These are phyloP conservation scores for Marronus borbonicus DNA, from an alignment of 2,888 invertebrate species.

Conservation along the genomic window DNA sequence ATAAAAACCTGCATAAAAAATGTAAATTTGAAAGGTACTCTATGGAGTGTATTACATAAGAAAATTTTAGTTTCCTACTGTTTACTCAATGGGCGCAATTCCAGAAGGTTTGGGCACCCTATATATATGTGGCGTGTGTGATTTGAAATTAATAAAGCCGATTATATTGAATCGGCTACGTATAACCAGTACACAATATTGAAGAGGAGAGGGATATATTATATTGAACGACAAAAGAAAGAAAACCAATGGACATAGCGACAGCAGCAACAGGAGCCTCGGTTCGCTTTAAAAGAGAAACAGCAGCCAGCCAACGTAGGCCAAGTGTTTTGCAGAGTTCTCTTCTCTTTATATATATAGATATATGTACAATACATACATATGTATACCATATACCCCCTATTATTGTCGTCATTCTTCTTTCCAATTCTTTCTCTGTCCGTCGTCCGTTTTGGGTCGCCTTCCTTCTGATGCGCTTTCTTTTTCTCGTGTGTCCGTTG, in stretches of 20 bases:
- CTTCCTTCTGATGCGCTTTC: not conserved
- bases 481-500: slow-evolving; percentile 1
- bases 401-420: slow-evolving; percentile 27
- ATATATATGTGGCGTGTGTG: slow-evolving; percentile 1
- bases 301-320: not conserved
- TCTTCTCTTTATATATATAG: too few species aligned
- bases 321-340: slow-evolving; percentile 24
- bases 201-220: slow-evolving; percentile 34
- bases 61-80: too few species aligned
- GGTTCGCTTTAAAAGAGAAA: not conserved
- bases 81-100: too few species aligned
- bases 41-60: too few species aligned
- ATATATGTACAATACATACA: too few species aligned
- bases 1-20: too few species aligned
- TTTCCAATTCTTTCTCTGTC: slow-evolving; percentile 20
- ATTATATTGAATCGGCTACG: slow-evolving; percentile 19
- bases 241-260: not conserved
- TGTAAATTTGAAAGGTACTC: too few species aligned
- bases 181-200: slow-evolving; percentile 25
- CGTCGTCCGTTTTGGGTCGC: slow-evolving; percentile 1
- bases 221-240: slow-evolving; percentile 30
- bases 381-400: not conserved
- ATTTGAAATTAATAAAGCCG: slow-evolving; percentile 39
- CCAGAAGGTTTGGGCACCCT: too few species aligned
- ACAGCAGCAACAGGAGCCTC: slow-evolving; percentile 2